Evolutionary conservation across 2,113 vertebrate genomes (phyloP).

Genomic region (Thomomys bottae): DNA sequence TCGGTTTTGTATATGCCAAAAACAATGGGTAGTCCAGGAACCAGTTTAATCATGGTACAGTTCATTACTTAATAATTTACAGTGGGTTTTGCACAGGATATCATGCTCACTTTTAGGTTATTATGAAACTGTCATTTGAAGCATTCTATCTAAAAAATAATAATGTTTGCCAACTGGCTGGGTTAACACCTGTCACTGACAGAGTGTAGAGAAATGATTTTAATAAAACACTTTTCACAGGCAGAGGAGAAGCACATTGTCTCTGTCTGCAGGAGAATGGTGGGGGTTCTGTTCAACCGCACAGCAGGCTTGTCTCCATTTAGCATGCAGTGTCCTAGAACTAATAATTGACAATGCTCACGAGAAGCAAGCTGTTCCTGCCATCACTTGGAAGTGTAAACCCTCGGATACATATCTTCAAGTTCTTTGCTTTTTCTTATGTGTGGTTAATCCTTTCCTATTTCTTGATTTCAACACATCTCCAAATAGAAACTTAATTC

Average conservation of each 20-base stretch:
- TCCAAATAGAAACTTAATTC: neutral
- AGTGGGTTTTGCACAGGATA: neutral
- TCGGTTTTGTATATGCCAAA: neutral
- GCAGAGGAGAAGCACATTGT: conserved; percentile 24
- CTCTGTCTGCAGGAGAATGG: neutral
- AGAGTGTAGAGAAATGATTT: conserved; percentile 67
- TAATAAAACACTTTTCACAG: conserved; percentile 76
- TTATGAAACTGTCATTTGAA: conserved; percentile 39
- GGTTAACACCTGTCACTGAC: conserved; percentile 69
- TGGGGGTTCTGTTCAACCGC: neutral
- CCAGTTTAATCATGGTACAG: neutral
- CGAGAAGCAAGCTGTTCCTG: conserved; percentile 6
- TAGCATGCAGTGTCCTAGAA: neutral
- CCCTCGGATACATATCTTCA: neutral
- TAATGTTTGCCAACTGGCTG: conserved; percentile 60
- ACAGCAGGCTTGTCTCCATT: neutral
- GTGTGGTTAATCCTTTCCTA: conserved; percentile 17
- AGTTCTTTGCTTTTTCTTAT: conserved; percentile 16
- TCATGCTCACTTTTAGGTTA: conserved; percentile 8
- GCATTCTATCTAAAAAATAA: conserved; percentile 51
- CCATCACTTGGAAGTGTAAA: conserved; percentile 10
- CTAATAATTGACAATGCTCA: conserved; percentile 36
- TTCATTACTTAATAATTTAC: conserved; percentile 48
- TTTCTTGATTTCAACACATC: conserved; percentile 26
- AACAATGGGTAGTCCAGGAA: neutral